Conservation (phyloP, 2,888 invertebrate genomes). For the Syrista parreyssii region DNA sequence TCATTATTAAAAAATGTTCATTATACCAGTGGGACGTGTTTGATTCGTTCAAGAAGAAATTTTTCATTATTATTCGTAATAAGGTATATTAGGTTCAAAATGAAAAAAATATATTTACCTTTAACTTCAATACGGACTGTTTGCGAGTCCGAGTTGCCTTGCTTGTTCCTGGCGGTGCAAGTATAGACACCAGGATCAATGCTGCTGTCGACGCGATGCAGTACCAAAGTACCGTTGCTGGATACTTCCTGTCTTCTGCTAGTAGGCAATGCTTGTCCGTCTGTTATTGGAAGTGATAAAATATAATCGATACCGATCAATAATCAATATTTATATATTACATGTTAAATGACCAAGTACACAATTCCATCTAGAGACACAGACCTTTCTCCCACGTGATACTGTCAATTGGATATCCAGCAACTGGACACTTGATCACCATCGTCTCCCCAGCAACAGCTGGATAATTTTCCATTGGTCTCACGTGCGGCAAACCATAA, state of each 20-base stretch:
- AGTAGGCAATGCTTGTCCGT: constrained; percentile 86
- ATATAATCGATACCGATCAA: not conserved
- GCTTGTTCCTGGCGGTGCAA: constrained; percentile 88
- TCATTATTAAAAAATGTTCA: not conserved
- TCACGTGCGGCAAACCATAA: constrained; percentile 86
- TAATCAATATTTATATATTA: not conserved
- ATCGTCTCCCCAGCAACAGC: constrained; percentile 87
- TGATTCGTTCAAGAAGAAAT: not conserved
- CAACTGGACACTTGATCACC: constrained; percentile 89
- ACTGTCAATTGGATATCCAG: constrained; percentile 88
- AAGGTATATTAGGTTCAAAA: not conserved
- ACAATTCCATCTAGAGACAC: constrained; percentile 31
- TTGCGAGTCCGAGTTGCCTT: constrained; percentile 80
- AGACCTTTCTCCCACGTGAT: constrained; percentile 92
- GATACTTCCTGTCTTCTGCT: constrained; percentile 89
- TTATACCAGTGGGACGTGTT: not conserved
- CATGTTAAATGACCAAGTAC: not conserved
- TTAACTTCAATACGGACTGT: constrained; percentile 68
- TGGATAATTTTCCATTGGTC: constrained; percentile 89
- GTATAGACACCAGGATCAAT: constrained; percentile 92
- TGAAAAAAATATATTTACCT: constrained; percentile 54
- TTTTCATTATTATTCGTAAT: not conserved
- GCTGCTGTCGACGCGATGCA: constrained; percentile 85
- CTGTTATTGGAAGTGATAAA: constrained; percentile 64
- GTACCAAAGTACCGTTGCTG: constrained; percentile 86